These are phyloP conservation scores for Drosophila mayri DNA, from an alignment of 1,140 invertebrate genomes.

Conservation along the genomic window DNA sequence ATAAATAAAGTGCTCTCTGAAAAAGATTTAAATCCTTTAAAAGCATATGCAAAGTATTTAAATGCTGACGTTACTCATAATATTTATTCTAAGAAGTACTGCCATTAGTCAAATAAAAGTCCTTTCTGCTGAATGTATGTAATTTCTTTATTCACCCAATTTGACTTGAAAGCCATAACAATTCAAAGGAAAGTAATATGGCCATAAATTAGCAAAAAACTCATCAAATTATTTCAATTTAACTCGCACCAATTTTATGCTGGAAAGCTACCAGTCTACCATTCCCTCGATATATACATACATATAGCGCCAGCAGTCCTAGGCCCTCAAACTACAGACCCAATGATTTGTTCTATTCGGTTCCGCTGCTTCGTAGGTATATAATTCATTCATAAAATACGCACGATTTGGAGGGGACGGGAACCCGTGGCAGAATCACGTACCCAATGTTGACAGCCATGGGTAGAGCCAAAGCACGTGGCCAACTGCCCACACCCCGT, in stretches of 20 bases:
- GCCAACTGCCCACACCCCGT: conserved; percentile 20
- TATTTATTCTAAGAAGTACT: background rate
- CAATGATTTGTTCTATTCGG: conserved; percentile 50
- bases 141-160: conserved; percentile 2
- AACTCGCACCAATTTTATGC: background rate
- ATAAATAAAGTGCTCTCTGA: background rate
- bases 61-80: background rate
- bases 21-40: background rate
- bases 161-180: conserved; percentile 2
- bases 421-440: conserved; percentile 41
- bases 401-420: conserved; percentile 14
- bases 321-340: conserved; percentile 17
- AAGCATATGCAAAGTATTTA: background rate
- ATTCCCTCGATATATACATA: background rate
- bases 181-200: background rate
- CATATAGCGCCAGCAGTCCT: background rate
- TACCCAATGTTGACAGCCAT: conserved; percentile 53
- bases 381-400: conserved; percentile 76
- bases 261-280: background rate
- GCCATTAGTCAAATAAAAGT: background rate
- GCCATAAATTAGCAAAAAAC: conserved; percentile 11
- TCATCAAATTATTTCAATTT: conserved; percentile 17
- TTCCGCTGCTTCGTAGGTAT: conserved; percentile 26
- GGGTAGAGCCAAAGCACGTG: conserved; percentile 57
- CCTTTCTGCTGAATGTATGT: background rate